Base-by-base conservation (phyloP, 1,140 invertebrate species). In the Aphis craccivora region DNA sequence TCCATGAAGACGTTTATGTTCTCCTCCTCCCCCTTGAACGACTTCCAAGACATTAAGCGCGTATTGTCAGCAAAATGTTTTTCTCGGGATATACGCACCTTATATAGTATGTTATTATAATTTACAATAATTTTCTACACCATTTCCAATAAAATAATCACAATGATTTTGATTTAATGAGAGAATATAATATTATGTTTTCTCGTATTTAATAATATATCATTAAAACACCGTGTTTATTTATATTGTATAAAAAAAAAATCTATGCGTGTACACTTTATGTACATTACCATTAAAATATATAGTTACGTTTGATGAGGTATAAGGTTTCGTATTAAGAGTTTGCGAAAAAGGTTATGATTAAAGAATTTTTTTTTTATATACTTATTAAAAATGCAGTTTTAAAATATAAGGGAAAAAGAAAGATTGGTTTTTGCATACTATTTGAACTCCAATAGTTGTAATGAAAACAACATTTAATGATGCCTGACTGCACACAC, bases 241-340 rank as follows among this genome's bases (percentile, higher is more conserved):
- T 30, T 60, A 60, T 60, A 60, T 25, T 0, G 30, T 14, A 11
- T 45, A 45, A 30, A 30, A 60, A 55, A 55, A 67, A 67, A 9
- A 67, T 67, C 60, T 67, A 67, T 67, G 60, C 25, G 30, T 67
- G 60, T 67, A 67, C 30, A 67, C 60, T 14, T 40, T 40, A 40
- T 11, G 60, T 30, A 30, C 25, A 67, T 67, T 67, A 67, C 60
- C 60, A 67, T 67, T 67, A 67, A 67, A 67, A 67, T 30, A 67
- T 67, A 67, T 67, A 67, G 60, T 67, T 67, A 67, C 60, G 60
- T 67, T 67, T 67, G 60, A 67, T 67, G 60, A 67, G 60, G 60
- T 67, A 67, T 67, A 67, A 67, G 60, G 60, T 67, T 67, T 67
- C 30, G 60, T 67, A 67, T n/a, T 67, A 67, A 67, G 60, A 11